Conservation (phyloP, 2,888 invertebrate genomes). For the Ochropacha duplaris region DNA sequence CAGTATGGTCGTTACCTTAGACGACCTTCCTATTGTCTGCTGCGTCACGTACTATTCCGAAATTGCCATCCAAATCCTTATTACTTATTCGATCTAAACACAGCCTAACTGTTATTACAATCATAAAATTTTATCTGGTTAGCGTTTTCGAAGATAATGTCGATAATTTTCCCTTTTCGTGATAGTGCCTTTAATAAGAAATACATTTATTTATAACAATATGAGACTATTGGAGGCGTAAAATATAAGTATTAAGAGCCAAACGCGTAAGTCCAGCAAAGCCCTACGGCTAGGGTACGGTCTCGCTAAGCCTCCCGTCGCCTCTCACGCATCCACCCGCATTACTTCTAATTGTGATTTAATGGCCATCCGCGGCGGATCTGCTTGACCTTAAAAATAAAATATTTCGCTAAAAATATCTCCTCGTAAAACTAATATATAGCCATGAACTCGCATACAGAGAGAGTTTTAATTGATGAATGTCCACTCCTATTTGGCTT, state of each 20-base stretch:
- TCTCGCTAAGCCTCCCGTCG: constrained; percentile 59
- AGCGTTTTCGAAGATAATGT: constrained; percentile 16
- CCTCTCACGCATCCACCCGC: constrained; percentile 76
- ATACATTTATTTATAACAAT: constrained; percentile 38
- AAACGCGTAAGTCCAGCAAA: constrained; percentile 71
- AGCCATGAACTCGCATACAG: not conserved
- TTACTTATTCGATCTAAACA: constrained; percentile 39
- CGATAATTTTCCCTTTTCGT: not conserved
- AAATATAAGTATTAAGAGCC: constrained; percentile 70
- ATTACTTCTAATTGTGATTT: constrained; percentile 82
- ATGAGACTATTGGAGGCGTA: constrained; percentile 45
- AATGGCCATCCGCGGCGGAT: constrained; percentile 70
- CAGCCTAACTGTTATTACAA: constrained; percentile 34
- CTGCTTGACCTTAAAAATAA: constrained; percentile 69
- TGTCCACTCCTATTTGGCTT: not conserved
- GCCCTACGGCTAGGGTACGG: constrained; percentile 56
- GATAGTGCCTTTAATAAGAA: constrained; percentile 11
- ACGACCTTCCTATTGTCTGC: constrained; percentile 44
- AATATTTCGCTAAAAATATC: constrained; percentile 46
- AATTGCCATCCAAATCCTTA: constrained; percentile 33
- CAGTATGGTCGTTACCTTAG: constrained; percentile 41
- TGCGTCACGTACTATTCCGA: constrained; percentile 38
- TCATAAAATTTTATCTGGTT: constrained; percentile 38
- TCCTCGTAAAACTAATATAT: constrained; percentile 33
- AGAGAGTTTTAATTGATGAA: not conserved